Evolutionary conservation across 2,888 invertebrate species (phyloP).

Genomic region (Platerodrilus igneus): DNA sequence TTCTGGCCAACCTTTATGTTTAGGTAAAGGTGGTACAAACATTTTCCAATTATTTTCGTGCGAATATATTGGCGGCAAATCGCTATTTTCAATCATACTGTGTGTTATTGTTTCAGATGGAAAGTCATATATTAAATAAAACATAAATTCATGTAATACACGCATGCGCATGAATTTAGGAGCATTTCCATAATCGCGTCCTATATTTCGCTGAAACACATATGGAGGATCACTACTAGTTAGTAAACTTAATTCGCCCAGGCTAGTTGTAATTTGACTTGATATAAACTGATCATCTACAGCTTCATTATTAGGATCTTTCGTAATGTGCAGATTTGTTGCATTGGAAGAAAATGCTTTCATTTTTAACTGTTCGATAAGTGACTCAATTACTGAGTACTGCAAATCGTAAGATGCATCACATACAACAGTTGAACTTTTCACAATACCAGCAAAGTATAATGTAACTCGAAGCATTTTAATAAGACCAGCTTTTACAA

Average conservation of each 20-base stretch:
- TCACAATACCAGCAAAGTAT: slow-evolving; percentile 46
- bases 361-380: slow-evolving; percentile 60
- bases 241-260: slow-evolving; percentile 29
- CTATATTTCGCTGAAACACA: slow-evolving; percentile 36
- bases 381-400: slow-evolving; percentile 53
- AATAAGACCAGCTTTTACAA: slow-evolving; percentile 56
- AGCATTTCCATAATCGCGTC: slow-evolving; percentile 50
- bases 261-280: slow-evolving; percentile 22
- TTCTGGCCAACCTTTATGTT: slow-evolving; percentile 53
- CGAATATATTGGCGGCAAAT: slow-evolving; percentile 51
- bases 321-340: slow-evolving; percentile 19
- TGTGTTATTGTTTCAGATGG: slow-evolving; percentile 29
- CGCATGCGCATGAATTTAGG: slow-evolving; percentile 66
- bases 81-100: slow-evolving; percentile 44
- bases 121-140: slow-evolving; percentile 60
- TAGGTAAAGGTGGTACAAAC: slow-evolving; percentile 64
- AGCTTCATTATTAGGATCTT: slow-evolving; percentile 28
- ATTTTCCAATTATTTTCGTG: slow-evolving; percentile 62
- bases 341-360: slow-evolving; percentile 48
- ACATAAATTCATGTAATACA: slow-evolving; percentile 63
- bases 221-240: slow-evolving; percentile 10
- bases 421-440: slow-evolving; percentile 53
- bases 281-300: slow-evolving; percentile 19
- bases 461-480: slow-evolving; percentile 53
- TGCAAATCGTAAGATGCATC: slow-evolving; percentile 49